Base-by-base conservation (phyloP, 2,888 invertebrate species). In the Ornithoptera alexandrae region DNA sequence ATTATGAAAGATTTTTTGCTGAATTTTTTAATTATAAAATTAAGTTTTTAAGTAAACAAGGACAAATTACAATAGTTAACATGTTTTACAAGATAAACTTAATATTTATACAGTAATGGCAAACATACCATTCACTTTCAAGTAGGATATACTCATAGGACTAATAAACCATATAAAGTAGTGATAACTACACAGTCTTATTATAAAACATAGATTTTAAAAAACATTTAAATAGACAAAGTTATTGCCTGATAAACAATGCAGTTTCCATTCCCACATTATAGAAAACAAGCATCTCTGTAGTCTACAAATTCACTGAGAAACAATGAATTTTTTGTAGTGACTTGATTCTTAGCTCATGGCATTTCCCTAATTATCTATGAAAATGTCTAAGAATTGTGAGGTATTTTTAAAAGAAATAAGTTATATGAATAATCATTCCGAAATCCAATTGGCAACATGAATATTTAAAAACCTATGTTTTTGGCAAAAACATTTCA, bases 221-320 rank as follows among this genome's bases (percentile, higher is more conserved):
- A 50, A 46, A 17, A 12, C 17, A 50, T 50, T 5, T 18, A 15
- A 15, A 50, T 5, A 17, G 5, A 1, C 5, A 17, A n/a, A 58
- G n/a, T 12, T 20, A 64, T 60, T 46, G 46, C 39, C 24, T 8
- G 60, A 60, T 36, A 69, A 64, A 69, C 65, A 69, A 78, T 74
- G 71, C 71, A 74, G 76, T 81, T 84, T 83, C 74, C 71, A 78
- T 84, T 84, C 82, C 78, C 83, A 84, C 84, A 81, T 72, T 73
- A 79, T 67, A 78, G 74, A 80, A 79, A 76, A 74, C 63, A 65
- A 46, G 20, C 24, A 56, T 69, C 24, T 64, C 15, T 22, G 24
- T 60, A 65, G 50, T 57, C 22, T 30, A 58, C 50, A 20, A 42
- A n/a, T 62, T 24, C 20, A n/a, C 36, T 62, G 56, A 42, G 62